phyloP scores from a whole-genome alignment of 2,113 vertebrate species.

The Tragelaphus scriptus region DNA sequence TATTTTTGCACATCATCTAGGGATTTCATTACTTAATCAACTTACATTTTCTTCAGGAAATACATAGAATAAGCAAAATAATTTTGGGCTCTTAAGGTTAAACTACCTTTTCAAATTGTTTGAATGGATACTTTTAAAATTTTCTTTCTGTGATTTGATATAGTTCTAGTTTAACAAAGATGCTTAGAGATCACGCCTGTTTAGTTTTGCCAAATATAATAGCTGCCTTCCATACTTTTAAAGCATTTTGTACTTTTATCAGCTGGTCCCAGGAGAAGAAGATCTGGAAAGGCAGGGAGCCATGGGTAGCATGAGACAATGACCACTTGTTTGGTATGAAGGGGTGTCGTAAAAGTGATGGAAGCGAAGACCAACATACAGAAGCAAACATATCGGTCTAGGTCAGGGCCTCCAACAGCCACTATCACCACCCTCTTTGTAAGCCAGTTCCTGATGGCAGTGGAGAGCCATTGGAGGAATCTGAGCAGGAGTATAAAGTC shows the following conservation, averaged over 20 bases:
- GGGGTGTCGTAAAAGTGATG: background rate
- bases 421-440: fast-evolving
- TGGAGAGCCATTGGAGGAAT: background rate
- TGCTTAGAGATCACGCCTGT: background rate
- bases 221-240: background rate
- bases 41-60: slow-evolving; percentile 36
- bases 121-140: background rate
- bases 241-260: background rate
- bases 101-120: background rate
- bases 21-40: background rate
- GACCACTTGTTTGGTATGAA: background rate
- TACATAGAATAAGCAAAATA: background rate
- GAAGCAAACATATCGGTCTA: background rate
- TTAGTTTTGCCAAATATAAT: slow-evolving; percentile 1
- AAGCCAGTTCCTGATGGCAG: background rate
- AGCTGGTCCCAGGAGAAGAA: background rate
- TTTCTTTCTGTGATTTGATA: background rate
- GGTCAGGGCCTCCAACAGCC: background rate
- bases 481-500: background rate
- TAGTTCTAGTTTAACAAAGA: background rate
- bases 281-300: background rate
- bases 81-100: background rate
- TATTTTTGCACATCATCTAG: background rate
- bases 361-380: background rate
- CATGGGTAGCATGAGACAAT: background rate